Conservation (phyloP, 2,888 invertebrate species). For the Ditula angustiorana region DNA sequence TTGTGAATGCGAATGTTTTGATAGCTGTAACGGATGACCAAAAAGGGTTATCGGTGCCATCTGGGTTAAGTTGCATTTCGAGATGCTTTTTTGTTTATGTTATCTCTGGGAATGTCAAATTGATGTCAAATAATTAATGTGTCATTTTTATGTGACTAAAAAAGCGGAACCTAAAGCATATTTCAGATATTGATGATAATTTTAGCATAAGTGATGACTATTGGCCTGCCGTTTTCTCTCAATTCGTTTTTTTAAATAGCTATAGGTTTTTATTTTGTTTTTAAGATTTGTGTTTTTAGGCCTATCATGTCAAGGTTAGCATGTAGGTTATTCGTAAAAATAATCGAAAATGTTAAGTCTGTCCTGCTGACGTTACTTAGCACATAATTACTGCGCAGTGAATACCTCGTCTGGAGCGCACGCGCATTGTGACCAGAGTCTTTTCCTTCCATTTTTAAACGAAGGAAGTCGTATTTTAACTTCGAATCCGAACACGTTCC, state of each 20-base stretch:
- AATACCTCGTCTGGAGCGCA: conserved; percentile 72
- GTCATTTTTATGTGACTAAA: background rate
- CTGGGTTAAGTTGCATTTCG: conserved; percentile 9
- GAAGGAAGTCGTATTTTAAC: conserved; percentile 74
- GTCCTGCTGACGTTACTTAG: conserved; percentile 59
- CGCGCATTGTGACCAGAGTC: conserved; percentile 71
- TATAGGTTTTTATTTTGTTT: no score
- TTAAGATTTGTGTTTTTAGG: no score
- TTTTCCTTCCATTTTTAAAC: conserved; percentile 71
- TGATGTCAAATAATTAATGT: background rate
- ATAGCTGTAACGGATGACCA: conserved; percentile 17
- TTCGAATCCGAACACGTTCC: conserved; percentile 60
- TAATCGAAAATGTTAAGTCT: conserved; percentile 49
- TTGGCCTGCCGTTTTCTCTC: no score
- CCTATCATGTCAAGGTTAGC: no score
- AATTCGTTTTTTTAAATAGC: no score
- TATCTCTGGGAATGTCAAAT: conserved; percentile 17
- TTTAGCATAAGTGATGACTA: background rate
- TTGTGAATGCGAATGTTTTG: conserved; percentile 20
- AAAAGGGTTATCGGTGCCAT: conserved; percentile 25
- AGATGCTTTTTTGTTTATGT: conserved; percentile 33
- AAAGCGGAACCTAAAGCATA: no score
- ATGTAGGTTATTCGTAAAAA: no score
- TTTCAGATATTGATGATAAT: background rate
- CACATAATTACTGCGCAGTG: conserved; percentile 71